Evolutionary conservation across 1,140 invertebrate genomes (phyloP).

Genomic region (Cyrtorhinus lividipennis): DNA sequence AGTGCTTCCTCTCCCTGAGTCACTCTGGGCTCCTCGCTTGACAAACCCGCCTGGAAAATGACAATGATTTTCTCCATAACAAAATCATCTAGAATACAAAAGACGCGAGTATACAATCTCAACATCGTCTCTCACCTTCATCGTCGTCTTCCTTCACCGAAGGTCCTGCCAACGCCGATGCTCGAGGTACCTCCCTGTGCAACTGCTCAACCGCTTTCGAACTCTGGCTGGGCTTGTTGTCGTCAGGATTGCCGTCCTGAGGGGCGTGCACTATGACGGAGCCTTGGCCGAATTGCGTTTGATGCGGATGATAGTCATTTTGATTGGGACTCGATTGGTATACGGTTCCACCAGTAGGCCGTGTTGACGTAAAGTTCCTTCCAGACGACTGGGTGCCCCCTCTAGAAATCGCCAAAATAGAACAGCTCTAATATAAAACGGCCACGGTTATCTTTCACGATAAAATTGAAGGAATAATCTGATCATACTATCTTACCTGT

Average conservation of each 20-base stretch:
- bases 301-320: neutral
- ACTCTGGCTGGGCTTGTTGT: neutral
- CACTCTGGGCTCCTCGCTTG: constrained; percentile 28
- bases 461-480: no score
- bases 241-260: neutral
- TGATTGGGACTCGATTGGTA: neutral
- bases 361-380: neutral
- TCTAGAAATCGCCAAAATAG: no score
- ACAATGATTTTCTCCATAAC: no score
- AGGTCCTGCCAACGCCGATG: neutral
- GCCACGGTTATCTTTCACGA: no score
- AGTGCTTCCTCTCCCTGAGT: constrained; percentile 58
- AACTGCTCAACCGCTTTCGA: neutral
- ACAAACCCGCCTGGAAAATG: constrained; percentile 17
- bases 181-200: neutral
- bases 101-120: neutral
- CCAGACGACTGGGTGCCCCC: neutral
- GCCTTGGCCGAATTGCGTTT: neutral
- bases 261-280: neutral
- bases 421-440: no score
- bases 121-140: constrained; percentile 13
- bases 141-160: constrained; percentile 19
- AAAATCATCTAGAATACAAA: no score
- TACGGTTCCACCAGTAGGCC: neutral
- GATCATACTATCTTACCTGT: no score